Conservation (phyloP, 2,113 vertebrate genomes). For the Pionites leucogaster region DNA sequence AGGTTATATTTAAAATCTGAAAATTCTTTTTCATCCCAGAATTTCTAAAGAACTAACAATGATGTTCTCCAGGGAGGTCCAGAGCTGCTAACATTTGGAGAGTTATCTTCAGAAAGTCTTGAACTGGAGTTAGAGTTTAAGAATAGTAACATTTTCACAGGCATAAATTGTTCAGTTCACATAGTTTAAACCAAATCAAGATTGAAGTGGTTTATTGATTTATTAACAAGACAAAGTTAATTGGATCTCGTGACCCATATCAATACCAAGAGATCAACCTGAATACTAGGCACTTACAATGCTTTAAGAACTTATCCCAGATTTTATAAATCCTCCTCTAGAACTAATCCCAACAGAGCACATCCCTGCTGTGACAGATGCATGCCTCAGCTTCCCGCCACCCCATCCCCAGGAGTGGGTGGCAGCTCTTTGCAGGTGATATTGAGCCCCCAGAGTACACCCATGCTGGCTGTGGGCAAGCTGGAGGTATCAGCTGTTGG, state of each 20-base stretch:
- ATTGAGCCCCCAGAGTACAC: fast-evolving
- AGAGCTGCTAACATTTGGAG: background rate
- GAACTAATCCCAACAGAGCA: background rate
- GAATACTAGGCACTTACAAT: background rate
- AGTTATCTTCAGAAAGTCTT: background rate
- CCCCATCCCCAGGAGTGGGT: no score
- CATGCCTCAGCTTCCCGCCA: background rate
- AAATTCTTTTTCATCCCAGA: background rate
- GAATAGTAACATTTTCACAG: background rate
- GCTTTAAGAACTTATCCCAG: background rate
- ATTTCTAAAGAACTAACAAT: background rate
- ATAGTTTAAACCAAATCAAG: background rate
- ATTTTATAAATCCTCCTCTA: background rate
- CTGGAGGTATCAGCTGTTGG: background rate
- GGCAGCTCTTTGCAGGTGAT: background rate
- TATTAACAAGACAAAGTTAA: background rate
- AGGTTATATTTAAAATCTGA: background rate
- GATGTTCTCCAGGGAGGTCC: background rate
- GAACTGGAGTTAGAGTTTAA: background rate
- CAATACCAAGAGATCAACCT: background rate
- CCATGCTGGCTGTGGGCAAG: fast-evolving
- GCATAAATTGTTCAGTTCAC: background rate
- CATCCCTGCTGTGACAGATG: background rate
- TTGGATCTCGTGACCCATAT: background rate
- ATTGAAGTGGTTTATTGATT: background rate